phyloP scores from a whole-genome alignment of 2,888 invertebrate genomes.

The Mechanitis messenoides region DNA sequence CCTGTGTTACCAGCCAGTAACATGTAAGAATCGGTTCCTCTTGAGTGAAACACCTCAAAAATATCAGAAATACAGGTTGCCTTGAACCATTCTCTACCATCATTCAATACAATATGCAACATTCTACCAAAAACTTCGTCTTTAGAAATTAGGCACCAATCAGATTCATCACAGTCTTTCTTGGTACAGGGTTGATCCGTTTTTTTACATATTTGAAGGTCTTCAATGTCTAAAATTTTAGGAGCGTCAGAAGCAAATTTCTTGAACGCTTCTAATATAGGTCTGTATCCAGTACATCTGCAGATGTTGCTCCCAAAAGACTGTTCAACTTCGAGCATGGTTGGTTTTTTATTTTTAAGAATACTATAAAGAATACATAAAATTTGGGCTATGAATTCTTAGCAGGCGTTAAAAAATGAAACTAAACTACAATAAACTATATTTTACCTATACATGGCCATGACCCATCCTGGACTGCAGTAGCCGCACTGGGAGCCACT shows the following conservation, averaged over 20 bases:
- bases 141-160: constrained; percentile 42
- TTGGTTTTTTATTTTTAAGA: constrained; percentile 45
- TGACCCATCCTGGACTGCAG: constrained; percentile 84
- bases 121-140: constrained; percentile 21
- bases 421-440: neutral
- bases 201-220: constrained; percentile 36
- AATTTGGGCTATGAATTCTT: too few relatives aligned
- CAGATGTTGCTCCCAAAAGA: constrained; percentile 87
- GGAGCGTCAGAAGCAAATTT: constrained; percentile 80
- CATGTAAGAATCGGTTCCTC: constrained; percentile 69
- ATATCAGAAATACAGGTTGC: constrained; percentile 66
- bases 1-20: constrained; percentile 87
- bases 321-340: constrained; percentile 82
- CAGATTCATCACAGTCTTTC: constrained; percentile 29
- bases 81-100: constrained; percentile 70
- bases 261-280: constrained; percentile 87
- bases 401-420: neutral
- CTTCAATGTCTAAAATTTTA: constrained; percentile 58
- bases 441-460: constrained; percentile 80
- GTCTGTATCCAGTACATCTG: constrained; percentile 86
- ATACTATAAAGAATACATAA: constrained; percentile 32
- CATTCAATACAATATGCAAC: constrained; percentile 48
- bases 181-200: constrained; percentile 28
- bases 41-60: constrained; percentile 62
- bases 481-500: constrained; percentile 83